Base-by-base conservation (phyloP, 2,113 vertebrate species). In the Anseranas semipalmata region DNA sequence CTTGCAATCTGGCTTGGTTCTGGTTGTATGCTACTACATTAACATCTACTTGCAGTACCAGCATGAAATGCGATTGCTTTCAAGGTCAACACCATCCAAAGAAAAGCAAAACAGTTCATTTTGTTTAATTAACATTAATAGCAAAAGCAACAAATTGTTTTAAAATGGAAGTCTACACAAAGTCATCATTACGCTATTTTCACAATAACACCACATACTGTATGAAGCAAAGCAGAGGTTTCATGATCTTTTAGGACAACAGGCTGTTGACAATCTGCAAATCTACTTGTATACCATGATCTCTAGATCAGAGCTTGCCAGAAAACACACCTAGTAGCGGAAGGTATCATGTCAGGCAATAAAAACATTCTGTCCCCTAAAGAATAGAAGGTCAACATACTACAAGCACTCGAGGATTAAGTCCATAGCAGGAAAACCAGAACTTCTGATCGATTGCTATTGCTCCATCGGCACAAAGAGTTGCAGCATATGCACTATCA, bases 381-480 rank as follows among this genome's bases (percentile, higher is more conserved):
- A 55, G 65, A 90, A 85, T 22, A 81, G 53, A 71, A 66, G 10
- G 28, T 62, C 24, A 85, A 41, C 27, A 45, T 25, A 46, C 5
- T 60, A 67, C 37, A 79, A 65, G 66, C 15, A 79, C 17, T 79
- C 27, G 55, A 87, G n/a, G 24, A 89, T 72, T 72, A 75, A 87
- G 24, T 27, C 27, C 35, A 21, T 3, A 60, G 46, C 39, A 78
- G 53, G 50, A 93, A 94, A 92, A 78, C 46, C 35, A 37, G 43
- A 65, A 83, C n/a, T 87, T 90, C 70, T 73, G 32, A 96, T 95
- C 55, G 17, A 96, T 68, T 78, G 59, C 74, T 93, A 78, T 95
- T 96, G 94, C 86, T 87, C 55, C 91, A 96, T 87, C 94, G 67
- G 74, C 66, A 91, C 20, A 72, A 5, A 62, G 16, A 87, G 77